Base-by-base conservation (phyloP, 1,140 invertebrate species). In the Trissolcus basalis region DNA sequence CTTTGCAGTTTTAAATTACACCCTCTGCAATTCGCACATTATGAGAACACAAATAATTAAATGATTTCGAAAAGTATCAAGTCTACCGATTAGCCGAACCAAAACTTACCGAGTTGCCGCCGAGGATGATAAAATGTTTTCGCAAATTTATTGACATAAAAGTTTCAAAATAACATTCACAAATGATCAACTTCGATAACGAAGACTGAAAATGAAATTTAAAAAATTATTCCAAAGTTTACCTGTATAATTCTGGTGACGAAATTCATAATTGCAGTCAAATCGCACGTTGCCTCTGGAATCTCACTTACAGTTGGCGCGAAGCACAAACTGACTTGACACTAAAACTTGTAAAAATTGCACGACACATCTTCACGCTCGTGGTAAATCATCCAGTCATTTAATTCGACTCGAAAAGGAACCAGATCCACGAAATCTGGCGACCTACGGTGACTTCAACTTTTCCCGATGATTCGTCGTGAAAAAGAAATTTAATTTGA, bases 241-340 rank as follows among this genome's bases (percentile, higher is more conserved):
- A 77, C 74, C 61, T 67, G 74, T 35, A 77, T 15, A 5, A 43
- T 48, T 48, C 59, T 56, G 36, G 63, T 43, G 1, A 36, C 49
- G 48, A 68, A 51, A 47, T 43, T 63, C 67, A 74, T 74, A 36
- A 67, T 49, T 41, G 47, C 32, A 15, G 4, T 13, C 12, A 48
- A 63, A 43, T 69, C 59, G 47, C 72, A 53, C 64, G 48, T 47
- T 44, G 35, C n/a, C n/a, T 47, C 33, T 39, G 44, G 13, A 44
- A 51, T 68, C 6, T 27, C 53, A 44, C 65, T 36, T 59, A 58
- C 12, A 70, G 48, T 35, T 67, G 61, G 61, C 61, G 67, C 67
- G 61, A 67, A 67, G 61, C 49, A 65, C 61, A 75, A 60, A 65
- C 50, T 44, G 50, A 61, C 51, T 53, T 48, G 19, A 56, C 72